Evolutionary conservation across 2,113 vertebrate genomes (phyloP).

Genomic region (Elgaria multicarinata): DNA sequence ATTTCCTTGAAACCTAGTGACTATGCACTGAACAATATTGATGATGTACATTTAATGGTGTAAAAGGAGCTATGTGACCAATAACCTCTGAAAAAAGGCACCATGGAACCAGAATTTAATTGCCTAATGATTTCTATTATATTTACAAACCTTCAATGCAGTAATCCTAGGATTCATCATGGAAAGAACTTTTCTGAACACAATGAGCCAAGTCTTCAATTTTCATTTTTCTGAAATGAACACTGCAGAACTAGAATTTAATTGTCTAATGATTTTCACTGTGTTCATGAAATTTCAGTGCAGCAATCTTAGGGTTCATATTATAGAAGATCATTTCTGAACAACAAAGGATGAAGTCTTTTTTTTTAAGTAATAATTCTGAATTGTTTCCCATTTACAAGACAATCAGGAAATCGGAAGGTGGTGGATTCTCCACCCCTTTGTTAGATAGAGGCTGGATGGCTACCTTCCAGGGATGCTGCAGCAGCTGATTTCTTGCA

Average conservation of each 20-base stretch:
- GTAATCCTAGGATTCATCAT: background rate
- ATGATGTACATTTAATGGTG: slow-evolving; percentile 19
- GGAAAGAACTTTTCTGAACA: background rate
- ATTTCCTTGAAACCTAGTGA: slow-evolving; percentile 11
- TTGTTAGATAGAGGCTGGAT: too few species aligned
- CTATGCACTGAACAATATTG: slow-evolving; percentile 1
- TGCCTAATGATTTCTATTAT: slow-evolving; percentile 7
- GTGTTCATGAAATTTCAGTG: background rate
- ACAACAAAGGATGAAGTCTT: background rate
- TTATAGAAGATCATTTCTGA: background rate
- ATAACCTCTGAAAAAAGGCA: background rate
- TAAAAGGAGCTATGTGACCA: background rate
- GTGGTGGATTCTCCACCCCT: background rate
- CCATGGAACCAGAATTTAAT: slow-evolving; percentile 13
- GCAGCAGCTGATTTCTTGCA: background rate
- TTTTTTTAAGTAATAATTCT: background rate
- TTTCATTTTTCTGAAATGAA: background rate
- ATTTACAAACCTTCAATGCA: slow-evolving; percentile 1
- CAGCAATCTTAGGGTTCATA: background rate
- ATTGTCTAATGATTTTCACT: background rate
- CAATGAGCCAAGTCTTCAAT: background rate
- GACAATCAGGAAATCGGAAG: background rate
- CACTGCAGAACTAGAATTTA: background rate
- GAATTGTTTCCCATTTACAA: background rate
- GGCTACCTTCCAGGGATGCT: background rate